phyloP scores from a whole-genome alignment of 2,113 vertebrate genomes.

The Podarcis cretensis region DNA sequence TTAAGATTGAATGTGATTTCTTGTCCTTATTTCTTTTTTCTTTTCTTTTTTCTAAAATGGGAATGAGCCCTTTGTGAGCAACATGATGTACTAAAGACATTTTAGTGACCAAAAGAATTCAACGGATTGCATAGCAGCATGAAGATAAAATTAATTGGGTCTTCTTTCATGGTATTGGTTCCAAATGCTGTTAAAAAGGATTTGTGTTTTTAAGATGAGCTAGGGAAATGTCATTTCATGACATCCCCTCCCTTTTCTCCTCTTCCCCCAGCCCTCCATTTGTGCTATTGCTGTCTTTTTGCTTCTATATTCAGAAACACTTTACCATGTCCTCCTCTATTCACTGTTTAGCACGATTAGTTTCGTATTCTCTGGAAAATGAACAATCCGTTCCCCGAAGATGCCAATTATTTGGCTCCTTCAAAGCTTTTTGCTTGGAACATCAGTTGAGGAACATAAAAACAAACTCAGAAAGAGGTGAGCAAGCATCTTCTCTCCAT shows the following conservation, averaged over 20 bases:
- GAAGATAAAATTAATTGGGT: conserved; percentile 69
- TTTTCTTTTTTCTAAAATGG: background rate
- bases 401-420: conserved; percentile 52
- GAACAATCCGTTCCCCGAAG: conserved; percentile 74
- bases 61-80: conserved; percentile 46
- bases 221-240: conserved; percentile 59
- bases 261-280: background rate
- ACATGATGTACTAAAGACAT: conserved; percentile 50
- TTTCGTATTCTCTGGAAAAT: conserved; percentile 83
- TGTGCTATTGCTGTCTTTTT: conserved; percentile 41
- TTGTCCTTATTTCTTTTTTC: conserved; percentile 20
- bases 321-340: conserved; percentile 73
- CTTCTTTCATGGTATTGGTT: conserved; percentile 50
- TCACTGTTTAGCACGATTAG: conserved; percentile 68
- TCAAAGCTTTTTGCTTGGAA: conserved; percentile 48
- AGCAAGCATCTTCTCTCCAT: background rate
- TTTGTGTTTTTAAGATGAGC: conserved; percentile 61
- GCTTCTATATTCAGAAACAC: conserved; percentile 83
- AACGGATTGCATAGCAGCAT: conserved; percentile 50
- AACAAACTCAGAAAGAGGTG: conserved; percentile 38
- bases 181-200: conserved; percentile 62
- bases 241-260: conserved; percentile 12
- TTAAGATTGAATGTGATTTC: conserved; percentile 53
- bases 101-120: conserved; percentile 60
- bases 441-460: conserved; percentile 42